These are phyloP conservation scores for Calycopis cecrops DNA, from an alignment of 1,140 invertebrate genomes.

Conservation along the genomic window DNA sequence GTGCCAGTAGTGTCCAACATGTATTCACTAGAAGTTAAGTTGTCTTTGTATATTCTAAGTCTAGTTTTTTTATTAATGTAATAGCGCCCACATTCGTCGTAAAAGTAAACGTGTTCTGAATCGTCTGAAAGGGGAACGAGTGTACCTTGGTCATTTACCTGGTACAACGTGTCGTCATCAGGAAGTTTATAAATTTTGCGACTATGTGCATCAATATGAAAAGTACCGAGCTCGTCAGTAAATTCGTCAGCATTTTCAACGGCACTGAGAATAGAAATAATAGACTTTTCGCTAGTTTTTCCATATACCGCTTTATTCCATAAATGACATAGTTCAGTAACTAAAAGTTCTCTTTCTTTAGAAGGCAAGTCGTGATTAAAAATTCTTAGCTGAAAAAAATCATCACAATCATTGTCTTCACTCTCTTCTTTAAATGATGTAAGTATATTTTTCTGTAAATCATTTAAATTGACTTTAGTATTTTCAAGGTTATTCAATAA, in stretches of 20 bases:
- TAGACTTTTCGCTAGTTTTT: conserved; percentile 51
- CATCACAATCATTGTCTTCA: conserved; percentile 47
- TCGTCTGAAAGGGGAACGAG: conserved; percentile 57
- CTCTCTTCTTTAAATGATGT: conserved; percentile 31
- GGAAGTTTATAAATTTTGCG: conserved; percentile 61
- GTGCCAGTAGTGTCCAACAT: conserved; percentile 57
- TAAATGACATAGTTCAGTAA: conserved; percentile 55
- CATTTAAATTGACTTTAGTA: conserved; percentile 47
- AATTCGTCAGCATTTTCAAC: conserved; percentile 59
- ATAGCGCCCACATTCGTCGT: conserved; percentile 65
- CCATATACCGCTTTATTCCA: conserved; percentile 63
- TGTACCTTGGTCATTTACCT: conserved; percentile 55
- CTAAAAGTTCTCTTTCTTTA: conserved; percentile 48
- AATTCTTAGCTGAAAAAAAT: conserved; percentile 58
- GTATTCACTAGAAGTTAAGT: conserved; percentile 56
- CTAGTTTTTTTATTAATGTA: conserved; percentile 49
- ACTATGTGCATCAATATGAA: conserved; percentile 54
- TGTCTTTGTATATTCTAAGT: conserved; percentile 59
- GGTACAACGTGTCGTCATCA: conserved; percentile 44
- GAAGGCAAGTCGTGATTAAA: conserved; percentile 56
- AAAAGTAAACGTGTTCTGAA: conserved; percentile 54
- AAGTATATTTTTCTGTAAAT: conserved; percentile 35
- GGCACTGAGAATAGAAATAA: conserved; percentile 63
- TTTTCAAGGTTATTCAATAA: conserved; percentile 46
- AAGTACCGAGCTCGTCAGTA: conserved; percentile 56